A percentile compares a stretch with the other conserved stretches of the same genome.
Evolutionary conservation across 1,140 invertebrate genomes (phyloP).

Genomic region (Neodiprion virginianus): DNA sequence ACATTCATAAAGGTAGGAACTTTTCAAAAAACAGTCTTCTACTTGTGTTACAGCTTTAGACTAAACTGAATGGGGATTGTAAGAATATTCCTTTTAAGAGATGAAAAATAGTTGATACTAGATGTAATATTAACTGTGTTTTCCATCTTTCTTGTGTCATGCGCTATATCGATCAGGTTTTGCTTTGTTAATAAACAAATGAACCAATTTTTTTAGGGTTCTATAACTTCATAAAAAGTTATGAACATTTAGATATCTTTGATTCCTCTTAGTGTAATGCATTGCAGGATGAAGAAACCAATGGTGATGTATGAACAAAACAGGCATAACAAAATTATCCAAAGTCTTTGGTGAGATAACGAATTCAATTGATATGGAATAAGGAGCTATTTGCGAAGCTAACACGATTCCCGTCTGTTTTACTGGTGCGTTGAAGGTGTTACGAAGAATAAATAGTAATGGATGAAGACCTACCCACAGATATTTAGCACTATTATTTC

Average conservation of each 20-base stretch:
- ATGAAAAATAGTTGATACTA: slow-evolving; percentile 3
- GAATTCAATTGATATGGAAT: no score
- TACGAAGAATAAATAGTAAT: neutral
- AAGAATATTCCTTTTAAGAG: slow-evolving; percentile 27
- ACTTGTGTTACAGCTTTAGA: slow-evolving; percentile 41
- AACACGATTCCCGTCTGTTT: slow-evolving; percentile 15
- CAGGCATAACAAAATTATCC: no score
- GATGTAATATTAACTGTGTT: neutral
- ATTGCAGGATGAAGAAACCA: no score
- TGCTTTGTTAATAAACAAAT: slow-evolving; percentile 25
- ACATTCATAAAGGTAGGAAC: slow-evolving; percentile 46
- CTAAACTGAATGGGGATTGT: slow-evolving; percentile 18
- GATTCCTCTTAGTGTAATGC: no score
- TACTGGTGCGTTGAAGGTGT: neutral
- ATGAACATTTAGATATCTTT: neutral
- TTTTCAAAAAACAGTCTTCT: slow-evolving; percentile 43
- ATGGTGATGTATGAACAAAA: no score
- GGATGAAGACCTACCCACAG: slow-evolving; percentile 1
- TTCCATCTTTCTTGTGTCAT: slow-evolving; percentile 17
- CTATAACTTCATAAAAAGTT: slow-evolving; percentile 26
- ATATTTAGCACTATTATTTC: slow-evolving; percentile 21
- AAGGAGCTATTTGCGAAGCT: neutral
- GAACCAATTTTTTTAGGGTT: slow-evolving; percentile 24
- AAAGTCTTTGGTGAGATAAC: no score
- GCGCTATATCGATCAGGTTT: slow-evolving; percentile 17